These are phyloP conservation scores for Aplysia californica DNA, from an alignment of 1,140 invertebrate genomes.

Conservation along the genomic window DNA sequence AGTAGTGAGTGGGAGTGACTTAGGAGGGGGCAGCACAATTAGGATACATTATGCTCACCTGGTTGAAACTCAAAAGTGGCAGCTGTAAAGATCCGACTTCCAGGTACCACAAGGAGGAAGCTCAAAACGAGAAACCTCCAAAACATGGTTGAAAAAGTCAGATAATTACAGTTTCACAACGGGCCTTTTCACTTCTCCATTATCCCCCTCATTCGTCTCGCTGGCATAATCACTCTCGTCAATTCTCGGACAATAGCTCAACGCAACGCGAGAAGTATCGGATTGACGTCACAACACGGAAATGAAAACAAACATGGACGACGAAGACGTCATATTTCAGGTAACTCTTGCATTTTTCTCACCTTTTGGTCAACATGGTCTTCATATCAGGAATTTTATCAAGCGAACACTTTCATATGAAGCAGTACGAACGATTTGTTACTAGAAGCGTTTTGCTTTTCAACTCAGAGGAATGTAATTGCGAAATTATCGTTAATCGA, in stretches of 20 bases:
- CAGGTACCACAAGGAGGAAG: conserved; percentile 9
- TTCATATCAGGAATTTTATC: too few relatives aligned
- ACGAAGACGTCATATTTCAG: conserved; percentile 44
- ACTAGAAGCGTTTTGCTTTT: too few relatives aligned
- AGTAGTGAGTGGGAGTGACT: too few relatives aligned
- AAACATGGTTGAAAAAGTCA: conserved; percentile 18
- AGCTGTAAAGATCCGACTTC: conserved; percentile 1
- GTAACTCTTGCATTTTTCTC: too few relatives aligned
- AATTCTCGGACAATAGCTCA: background rate
- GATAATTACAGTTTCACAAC: background rate
- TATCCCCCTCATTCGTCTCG: background rate
- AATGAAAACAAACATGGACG: conserved; percentile 46
- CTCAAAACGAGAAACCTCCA: conserved; percentile 16
- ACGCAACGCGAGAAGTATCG: background rate
- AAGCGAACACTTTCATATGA: too few relatives aligned
- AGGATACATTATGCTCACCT: background rate
- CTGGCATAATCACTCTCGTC: conserved; percentile 29
- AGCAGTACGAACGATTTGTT: too few relatives aligned
- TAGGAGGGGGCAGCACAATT: background rate
- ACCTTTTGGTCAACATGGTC: too few relatives aligned
- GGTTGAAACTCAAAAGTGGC: background rate
- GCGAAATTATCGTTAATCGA: too few relatives aligned
- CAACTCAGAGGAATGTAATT: too few relatives aligned
- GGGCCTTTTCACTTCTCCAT: too few relatives aligned
- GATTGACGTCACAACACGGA: conserved; percentile 37